Base-by-base conservation (phyloP, 1,140 invertebrate genomes). In the Nasonia vitripennis region DNA sequence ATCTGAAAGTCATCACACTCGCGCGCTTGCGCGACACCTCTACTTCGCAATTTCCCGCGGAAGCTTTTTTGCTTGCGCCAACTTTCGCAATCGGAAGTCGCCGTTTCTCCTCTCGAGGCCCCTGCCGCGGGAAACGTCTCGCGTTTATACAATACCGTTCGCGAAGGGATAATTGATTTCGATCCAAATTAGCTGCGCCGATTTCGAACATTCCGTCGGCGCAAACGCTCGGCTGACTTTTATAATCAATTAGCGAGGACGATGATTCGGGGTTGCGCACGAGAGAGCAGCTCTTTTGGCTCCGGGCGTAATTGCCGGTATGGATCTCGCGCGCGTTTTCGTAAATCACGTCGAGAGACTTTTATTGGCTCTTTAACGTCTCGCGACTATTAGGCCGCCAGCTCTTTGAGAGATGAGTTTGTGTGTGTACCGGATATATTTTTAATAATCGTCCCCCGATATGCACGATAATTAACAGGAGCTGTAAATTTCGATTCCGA, bases 161-260 rank as follows among this genome's bases (percentile, higher is more conserved):
- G 67, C 55, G n/a, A 74, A 37, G 41, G 17, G 34, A 37, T 78
- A 62, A 7, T 77, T 78, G 31, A 51, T 78, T 68, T 67, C 37
- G 11, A 78, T 48, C 62, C 75, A 68, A 78, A 78, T 78, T 84
- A 84, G 37, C n/a, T 20, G 34, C 12, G 20, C 27, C 27, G 23
- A n/a, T 71, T 34, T 71, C 70, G 23, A 71, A 27, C 20, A 71
- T 31, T 34, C 27, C 9, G 68, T 11, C 23, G 31, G 23, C 2
- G 7, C 17, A 71, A 6, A n/a, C 27, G 2, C 23, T 62, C 77
- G 2, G 20, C 14, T 45, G 78, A 80, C 83, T 74, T 85, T 85
- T 85, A 85, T 74, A 74, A 85, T 85, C 83, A 80, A 79, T 85
- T 85, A 85, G 9, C 14, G 34, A 45, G 73, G 45, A 70, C 31